Evolutionary conservation across 2,797 vertebrate genomes (phyloP).

Genomic region (Steatocranus sp.): DNA sequence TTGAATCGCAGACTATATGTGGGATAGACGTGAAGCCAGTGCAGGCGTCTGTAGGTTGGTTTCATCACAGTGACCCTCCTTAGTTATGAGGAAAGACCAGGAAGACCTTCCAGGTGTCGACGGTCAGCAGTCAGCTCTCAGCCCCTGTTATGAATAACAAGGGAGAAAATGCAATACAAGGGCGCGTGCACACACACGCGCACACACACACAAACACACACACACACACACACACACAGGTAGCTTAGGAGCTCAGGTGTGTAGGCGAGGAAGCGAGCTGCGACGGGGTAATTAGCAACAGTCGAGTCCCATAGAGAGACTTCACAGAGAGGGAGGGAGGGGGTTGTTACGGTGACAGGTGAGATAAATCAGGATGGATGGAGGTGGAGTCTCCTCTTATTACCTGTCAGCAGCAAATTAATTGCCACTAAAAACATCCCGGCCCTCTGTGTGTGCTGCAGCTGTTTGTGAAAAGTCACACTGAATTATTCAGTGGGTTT

Average conservation of each 20-base stretch:
- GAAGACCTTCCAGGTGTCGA: not conserved
- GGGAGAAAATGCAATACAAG: not conserved
- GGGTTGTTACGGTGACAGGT: not conserved
- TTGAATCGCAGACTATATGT: not conserved
- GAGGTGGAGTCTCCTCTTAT: not conserved
- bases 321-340: not conserved
- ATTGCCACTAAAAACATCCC: not conserved
- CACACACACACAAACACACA: accelerated
- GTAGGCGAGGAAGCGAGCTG: not conserved
- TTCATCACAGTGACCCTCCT: not conserved
- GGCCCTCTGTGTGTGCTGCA: not conserved
- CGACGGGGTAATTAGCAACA: not conserved
- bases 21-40: not conserved
- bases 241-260: not conserved
- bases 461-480: not conserved
- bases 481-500: not conserved
- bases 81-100: not conserved
- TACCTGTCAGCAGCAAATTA: not conserved
- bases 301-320: not conserved
- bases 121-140: not conserved
- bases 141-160: not conserved
- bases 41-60: not conserved
- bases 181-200: not conserved
- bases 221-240: not conserved
- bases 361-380: not conserved